These are phyloP conservation scores for Carapus acus DNA, from an alignment of 2,797 vertebrate species.

Conservation along the genomic window DNA sequence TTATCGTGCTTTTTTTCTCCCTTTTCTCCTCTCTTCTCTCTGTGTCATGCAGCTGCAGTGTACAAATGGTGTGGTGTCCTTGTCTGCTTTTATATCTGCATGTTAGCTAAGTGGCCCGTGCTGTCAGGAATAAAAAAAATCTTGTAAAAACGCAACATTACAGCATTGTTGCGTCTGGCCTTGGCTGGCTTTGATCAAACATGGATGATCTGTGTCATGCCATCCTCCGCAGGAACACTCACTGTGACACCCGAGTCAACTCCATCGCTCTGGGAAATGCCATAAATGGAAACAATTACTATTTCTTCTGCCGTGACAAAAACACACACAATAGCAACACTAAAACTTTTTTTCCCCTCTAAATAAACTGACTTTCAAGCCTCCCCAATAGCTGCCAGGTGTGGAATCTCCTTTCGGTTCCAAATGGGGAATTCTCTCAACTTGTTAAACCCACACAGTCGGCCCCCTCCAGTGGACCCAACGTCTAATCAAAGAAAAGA, in stretches of 20 bases:
- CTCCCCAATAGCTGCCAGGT: slow-evolving; percentile 54
- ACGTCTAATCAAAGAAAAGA: slow-evolving; percentile 32
- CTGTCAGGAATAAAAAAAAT: slow-evolving; percentile 26
- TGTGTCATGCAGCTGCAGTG: too few relatives aligned
- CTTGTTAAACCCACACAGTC: slow-evolving; percentile 6
- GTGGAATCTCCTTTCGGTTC: slow-evolving; percentile 36
- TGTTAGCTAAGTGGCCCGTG: slow-evolving; percentile 18
- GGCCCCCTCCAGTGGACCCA: slow-evolving; percentile 2
- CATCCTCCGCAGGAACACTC: slow-evolving; percentile 13
- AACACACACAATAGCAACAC: slow-evolving; percentile 23
- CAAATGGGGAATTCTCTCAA: slow-evolving; percentile 24
- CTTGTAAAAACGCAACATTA: slow-evolving; percentile 5
- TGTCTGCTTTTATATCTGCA: slow-evolving; percentile 4
- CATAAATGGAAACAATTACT: slow-evolving; percentile 44
- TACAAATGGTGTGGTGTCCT: too few relatives aligned
- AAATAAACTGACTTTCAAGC: slow-evolving; percentile 53
- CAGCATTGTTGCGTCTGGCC: slow-evolving; percentile 10
- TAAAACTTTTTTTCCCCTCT: slow-evolving; percentile 37
- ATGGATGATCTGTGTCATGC: slow-evolving; percentile 29
- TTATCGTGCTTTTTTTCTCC: too few relatives aligned
- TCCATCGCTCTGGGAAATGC: slow-evolving; percentile 19
- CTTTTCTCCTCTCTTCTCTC: too few relatives aligned
- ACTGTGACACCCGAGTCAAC: slow-evolving; percentile 19
- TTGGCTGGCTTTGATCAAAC: slow-evolving; percentile 32
- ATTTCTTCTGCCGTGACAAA: slow-evolving; percentile 31